Conservation (phyloP, 2,888 invertebrate species). For the Pammene aurita region DNA sequence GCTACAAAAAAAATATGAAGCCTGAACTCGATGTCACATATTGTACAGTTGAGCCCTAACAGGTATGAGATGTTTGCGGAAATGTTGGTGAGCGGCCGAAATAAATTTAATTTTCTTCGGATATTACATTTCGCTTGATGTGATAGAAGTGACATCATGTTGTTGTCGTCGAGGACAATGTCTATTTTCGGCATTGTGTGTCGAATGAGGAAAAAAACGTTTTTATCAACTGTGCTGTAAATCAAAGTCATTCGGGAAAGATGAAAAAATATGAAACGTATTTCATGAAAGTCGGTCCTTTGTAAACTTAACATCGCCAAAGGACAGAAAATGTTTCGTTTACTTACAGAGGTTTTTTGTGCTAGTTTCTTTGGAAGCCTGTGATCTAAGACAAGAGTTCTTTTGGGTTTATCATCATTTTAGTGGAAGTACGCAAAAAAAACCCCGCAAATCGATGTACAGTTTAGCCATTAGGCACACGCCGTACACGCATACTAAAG, state of each 20-base stretch:
- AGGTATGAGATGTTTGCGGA: too few relatives aligned
- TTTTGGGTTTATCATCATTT: background rate
- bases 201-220: constrained; percentile 13
- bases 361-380: background rate
- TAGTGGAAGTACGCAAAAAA: too few relatives aligned
- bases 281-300: constrained; percentile 11
- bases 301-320: constrained; percentile 15
- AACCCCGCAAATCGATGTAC: too few relatives aligned
- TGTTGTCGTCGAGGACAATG: constrained; percentile 8
- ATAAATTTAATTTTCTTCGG: constrained; percentile 8
- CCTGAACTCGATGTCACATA: too few relatives aligned
- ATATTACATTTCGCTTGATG: constrained; percentile 8
- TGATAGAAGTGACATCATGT: background rate
- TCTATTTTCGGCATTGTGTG: constrained; percentile 17
- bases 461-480: too few relatives aligned
- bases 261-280: constrained; percentile 21
- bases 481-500: too few relatives aligned
- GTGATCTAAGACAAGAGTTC: background rate
- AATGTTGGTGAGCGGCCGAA: background rate
- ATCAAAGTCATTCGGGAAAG: constrained; percentile 12
- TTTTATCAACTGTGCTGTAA: constrained; percentile 17
- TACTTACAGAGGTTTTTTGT: background rate
- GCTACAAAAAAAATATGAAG: too few relatives aligned
- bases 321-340: constrained; percentile 17
- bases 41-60: too few relatives aligned